Evolutionary conservation across 2,888 invertebrate species (phyloP), one percentile per base, ranked within the genome.

Genomic region (Caenorhabditis sinica): DNA sequence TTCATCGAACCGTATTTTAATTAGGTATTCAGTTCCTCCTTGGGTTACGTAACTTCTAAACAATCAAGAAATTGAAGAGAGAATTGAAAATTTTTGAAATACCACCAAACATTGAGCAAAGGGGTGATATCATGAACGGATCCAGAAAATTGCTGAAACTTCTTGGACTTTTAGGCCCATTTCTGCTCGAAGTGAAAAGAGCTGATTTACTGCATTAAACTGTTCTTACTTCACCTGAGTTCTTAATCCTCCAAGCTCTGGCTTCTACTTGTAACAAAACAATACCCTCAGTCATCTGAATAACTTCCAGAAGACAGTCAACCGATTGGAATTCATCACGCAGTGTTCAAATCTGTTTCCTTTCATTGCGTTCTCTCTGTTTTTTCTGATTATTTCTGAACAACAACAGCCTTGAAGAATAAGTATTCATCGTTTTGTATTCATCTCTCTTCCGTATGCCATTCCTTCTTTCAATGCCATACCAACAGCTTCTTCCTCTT

Each of bases 261-360:
- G n/a, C n/a, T n/a, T n/a, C n/a, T n/a, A n/a, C n/a, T n/a, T n/a
- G n/a, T n/a, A n/a, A n/a, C n/a, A n/a, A n/a, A n/a, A n/a, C n/a
- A n/a, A n/a, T n/a, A 36, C 33, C 33, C 33, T 6, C 33, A 4
- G 9, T 36, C 40, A 11, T 40, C 6, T 40, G 23, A 53, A 23
- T 53, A 9, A 53, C 8, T 63, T 43, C 11, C 63, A 43, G 63
- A 43, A 13, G 25, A 23, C 1, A 23, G 25, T 66, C 65, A 66
- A 30, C 65, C 30, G 23, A 17, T 53, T 23, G 25, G 65, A 74
- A 63, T 45, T 17, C 53, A 43, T 49, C 30, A 61, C 11, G 53
- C 63, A 53, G 63, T 71, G 20, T 77, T 71, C 61, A 63, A 77
- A 71, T 77, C 72, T 68, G 36, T 53, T 53, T 43, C 63, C 36